Evolutionary conservation across 1,140 invertebrate species (phyloP), one percentile per base, ranked within the genome.

Genomic region (Ephestia elutella): DNA sequence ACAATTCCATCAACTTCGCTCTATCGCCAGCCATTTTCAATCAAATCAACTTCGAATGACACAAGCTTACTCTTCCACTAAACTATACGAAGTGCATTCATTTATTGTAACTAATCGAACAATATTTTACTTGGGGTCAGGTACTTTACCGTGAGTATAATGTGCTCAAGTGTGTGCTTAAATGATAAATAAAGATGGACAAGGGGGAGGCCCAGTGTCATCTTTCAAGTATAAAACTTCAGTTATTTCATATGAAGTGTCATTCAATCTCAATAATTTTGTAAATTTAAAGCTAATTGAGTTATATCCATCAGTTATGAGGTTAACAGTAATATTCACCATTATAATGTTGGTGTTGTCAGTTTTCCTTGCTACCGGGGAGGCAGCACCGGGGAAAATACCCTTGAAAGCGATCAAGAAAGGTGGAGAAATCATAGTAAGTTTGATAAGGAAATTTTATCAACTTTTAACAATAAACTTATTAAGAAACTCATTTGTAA

Each of bases 391-490:
- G 15, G 50, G 50, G 0, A 53, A 53, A 53, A 53, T 53, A 13
- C 50, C 49, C 3, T 3, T 50, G 19, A 50, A 53, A 25, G 50
- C 50, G 50, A 53, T 53, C 21, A 53, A 25, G 19, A 53, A 53
- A 53, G 50, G 50, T 5, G 50, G 50, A 8, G 4, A 53, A 25
- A 53, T 53, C 28, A 21, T 53, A 1, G 50, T 53, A 53, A 15
- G 50, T 53, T 7, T 25, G n/a, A 3, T 7, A 25, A 3, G 21
- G 21, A 25, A n/a, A n/a, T n/a, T n/a, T n/a, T n/a, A n/a, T n/a
- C n/a, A n/a, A n/a, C n/a, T n/a, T n/a, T n/a, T n/a, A n/a, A n/a
- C n/a, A n/a, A n/a, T n/a, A n/a, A n/a, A n/a, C n/a, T n/a, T n/a
- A n/a, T n/a, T n/a, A n/a, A n/a, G n/a, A n/a, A n/a, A n/a, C n/a